Conservation (phyloP, 2,888 invertebrate genomes). For the Philhelius pedissequus region DNA sequence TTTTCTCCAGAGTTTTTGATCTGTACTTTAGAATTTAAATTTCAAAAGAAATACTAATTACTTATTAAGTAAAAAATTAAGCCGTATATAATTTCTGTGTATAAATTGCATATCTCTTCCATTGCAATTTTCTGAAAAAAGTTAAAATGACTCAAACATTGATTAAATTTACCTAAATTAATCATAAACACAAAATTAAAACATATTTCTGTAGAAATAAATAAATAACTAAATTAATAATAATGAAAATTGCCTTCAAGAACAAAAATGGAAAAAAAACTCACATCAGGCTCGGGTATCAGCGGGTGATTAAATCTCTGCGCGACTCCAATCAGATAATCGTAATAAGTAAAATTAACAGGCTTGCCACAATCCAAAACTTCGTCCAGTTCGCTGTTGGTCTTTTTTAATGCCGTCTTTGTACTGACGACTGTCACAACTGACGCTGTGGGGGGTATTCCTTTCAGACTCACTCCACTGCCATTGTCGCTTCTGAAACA, state of each 20-base stretch:
- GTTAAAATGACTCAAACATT: not conserved
- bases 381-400: slow-evolving; percentile 79
- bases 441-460: slow-evolving; percentile 34
- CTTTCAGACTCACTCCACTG: slow-evolving; percentile 21
- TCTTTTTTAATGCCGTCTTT: slow-evolving; percentile 57
- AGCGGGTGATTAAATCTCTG: slow-evolving; percentile 89
- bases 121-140: not conserved
- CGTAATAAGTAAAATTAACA: slow-evolving; percentile 93
- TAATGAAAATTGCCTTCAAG: not conserved
- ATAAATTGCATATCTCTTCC: too few relatives aligned
- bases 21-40: too few relatives aligned
- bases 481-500: slow-evolving; percentile 43
- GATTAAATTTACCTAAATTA: not conserved
- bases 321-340: slow-evolving; percentile 91
- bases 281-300: slow-evolving; percentile 89
- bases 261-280: not conserved
- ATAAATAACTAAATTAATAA: not conserved
- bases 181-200: not conserved
- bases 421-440: slow-evolving; percentile 7
- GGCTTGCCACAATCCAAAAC: slow-evolving; percentile 90
- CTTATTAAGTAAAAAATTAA: too few relatives aligned
- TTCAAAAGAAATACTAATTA: too few relatives aligned
- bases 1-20: too few relatives aligned
- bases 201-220: not conserved
- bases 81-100: too few relatives aligned